Evolutionary conservation across 2,888 invertebrate genomes (phyloP).

Genomic region (Toxonevra muliebris): DNA sequence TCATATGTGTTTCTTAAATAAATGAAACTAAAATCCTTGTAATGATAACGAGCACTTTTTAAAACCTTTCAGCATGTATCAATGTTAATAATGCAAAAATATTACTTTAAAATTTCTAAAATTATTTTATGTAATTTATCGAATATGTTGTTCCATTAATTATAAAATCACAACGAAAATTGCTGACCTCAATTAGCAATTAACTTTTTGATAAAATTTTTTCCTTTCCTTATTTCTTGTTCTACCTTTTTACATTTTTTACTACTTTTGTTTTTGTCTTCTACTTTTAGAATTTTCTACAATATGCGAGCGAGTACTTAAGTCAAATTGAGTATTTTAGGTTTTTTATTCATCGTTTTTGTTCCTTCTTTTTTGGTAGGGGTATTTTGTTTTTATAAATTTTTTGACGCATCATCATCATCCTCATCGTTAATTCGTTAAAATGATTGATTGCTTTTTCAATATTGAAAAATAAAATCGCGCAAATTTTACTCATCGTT

Average conservation of each 20-base stretch:
- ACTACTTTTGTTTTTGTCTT: not conserved
- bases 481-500: constrained; percentile 3
- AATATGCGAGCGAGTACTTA: not conserved
- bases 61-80: too few species aligned
- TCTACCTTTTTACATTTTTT: not conserved
- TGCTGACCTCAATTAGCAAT: constrained; percentile 33
- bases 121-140: too few species aligned
- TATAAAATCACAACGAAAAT: constrained; percentile 14
- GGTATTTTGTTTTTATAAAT: not conserved
- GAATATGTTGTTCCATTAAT: too few species aligned
- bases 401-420: not conserved
- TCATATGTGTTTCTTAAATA: too few species aligned
- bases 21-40: too few species aligned
- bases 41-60: too few species aligned
- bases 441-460: constrained; percentile 42
- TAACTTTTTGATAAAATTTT: constrained; percentile 28
- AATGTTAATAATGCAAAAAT: too few species aligned
- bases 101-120: too few species aligned
- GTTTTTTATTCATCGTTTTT: not conserved
- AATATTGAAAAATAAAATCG: constrained; percentile 9
- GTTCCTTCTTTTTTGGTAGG: not conserved
- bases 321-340: not conserved
- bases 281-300: too few species aligned
- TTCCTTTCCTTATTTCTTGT: not conserved
- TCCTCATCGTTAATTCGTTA: constrained; percentile 25